phyloP scores from a whole-genome alignment of 1,140 invertebrate genomes.

The Colletes latitarsis region DNA sequence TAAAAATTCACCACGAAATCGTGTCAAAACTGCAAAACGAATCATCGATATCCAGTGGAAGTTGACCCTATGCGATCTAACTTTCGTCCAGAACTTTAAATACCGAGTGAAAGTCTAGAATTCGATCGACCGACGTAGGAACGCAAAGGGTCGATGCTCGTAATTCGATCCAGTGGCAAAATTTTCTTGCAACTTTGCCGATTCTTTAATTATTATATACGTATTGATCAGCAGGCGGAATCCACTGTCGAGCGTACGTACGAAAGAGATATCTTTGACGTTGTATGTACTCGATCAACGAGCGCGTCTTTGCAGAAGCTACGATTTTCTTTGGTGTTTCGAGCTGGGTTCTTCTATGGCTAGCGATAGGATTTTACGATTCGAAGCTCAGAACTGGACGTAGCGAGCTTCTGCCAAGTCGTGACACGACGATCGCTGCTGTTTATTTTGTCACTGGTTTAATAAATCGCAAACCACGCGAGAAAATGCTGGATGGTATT shows the following conservation, averaged over 20 bases:
- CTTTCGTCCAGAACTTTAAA: background rate
- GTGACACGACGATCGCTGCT: background rate
- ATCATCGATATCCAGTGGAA: background rate
- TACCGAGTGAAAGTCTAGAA: no score
- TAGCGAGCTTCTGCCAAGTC: background rate
- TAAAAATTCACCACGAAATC: slow-evolving; percentile 58
- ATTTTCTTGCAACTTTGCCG: background rate
- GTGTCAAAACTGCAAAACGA: slow-evolving; percentile 8
- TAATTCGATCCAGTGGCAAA: slow-evolving; percentile 34
- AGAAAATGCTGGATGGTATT: slow-evolving; percentile 71
- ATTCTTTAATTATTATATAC: no score
- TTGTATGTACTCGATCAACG: no score
- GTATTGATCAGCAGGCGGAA: no score
- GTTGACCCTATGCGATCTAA: background rate
- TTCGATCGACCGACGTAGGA: background rate
- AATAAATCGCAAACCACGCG: slow-evolving; percentile 58
- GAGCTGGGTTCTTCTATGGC: no score
- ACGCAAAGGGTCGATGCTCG: background rate
- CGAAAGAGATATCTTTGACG: no score
- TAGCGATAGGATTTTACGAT: background rate
- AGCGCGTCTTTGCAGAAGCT: no score
- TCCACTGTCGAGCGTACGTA: no score
- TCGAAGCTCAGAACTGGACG: background rate
- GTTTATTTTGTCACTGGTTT: slow-evolving; percentile 66
- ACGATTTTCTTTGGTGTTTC: no score